phyloP scores from a whole-genome alignment of 1,140 invertebrate species.

The Frieseomelitta varia region DNA sequence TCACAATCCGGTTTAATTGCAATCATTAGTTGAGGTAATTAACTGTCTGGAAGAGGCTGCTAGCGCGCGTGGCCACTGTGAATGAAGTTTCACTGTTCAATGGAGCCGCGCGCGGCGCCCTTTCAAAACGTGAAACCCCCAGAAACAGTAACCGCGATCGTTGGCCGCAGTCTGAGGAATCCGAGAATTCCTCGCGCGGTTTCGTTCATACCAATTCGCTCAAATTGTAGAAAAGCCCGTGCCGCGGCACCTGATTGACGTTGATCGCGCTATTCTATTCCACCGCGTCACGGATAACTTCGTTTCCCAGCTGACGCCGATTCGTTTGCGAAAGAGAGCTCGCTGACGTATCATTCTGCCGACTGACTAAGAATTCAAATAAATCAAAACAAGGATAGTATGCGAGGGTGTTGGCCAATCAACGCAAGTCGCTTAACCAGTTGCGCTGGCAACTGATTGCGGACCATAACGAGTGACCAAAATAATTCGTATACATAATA shows the following conservation, averaged over 20 bases:
- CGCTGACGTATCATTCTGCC: neutral
- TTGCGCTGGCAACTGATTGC: too few relatives aligned
- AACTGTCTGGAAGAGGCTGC: neutral
- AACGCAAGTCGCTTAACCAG: too few relatives aligned
- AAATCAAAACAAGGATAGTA: neutral
- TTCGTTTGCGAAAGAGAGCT: neutral
- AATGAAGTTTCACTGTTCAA: neutral
- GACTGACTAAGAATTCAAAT: neutral
- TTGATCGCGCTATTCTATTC: conserved; percentile 8
- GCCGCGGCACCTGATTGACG: neutral
- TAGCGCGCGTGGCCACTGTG: neutral
- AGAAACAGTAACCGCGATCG: conserved; percentile 48
- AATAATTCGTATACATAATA: too few relatives aligned
- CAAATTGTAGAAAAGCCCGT: conserved; percentile 27
- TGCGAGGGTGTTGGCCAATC: too few relatives aligned
- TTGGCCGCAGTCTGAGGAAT: neutral
- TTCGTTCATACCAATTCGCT: conserved; percentile 18
- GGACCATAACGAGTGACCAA: too few relatives aligned
- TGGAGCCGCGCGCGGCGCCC: neutral
- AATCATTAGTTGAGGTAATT: conserved; percentile 2
- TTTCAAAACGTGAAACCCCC: conserved; percentile 29
- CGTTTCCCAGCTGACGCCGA: neutral
- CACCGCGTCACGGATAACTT: neutral
- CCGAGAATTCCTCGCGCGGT: conserved; percentile 31
- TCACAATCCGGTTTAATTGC: neutral